These are phyloP conservation scores for Enteromius viviparus DNA, from an alignment of 2,797 vertebrate species.

Conservation along the genomic window DNA sequence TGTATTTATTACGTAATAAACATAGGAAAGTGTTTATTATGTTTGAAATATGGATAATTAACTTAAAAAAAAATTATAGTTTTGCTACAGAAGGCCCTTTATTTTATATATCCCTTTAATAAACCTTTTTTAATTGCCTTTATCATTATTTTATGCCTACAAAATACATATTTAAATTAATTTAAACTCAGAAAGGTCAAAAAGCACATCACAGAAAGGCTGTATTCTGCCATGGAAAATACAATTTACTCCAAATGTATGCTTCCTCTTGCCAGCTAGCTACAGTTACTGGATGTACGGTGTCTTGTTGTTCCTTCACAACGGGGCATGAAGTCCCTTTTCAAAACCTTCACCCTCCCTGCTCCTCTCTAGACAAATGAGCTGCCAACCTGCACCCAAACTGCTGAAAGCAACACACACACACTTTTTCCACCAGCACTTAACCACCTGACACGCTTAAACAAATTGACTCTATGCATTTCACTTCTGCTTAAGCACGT, in stretches of 20 bases:
- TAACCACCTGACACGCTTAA: neutral
- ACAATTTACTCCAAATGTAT: neutral
- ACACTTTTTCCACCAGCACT: neutral
- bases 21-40: too few species aligned
- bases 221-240: neutral
- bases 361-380: neutral
- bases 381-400: neutral
- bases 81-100: too few species aligned
- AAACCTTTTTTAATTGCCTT: neutral
- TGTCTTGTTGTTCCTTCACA: neutral
- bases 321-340: neutral
- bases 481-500: neutral
- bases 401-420: neutral
- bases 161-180: neutral
- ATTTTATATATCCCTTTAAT: neutral
- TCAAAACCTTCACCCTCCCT: slow-evolving; percentile 1
- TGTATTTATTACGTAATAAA: neutral
- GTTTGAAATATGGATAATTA: too few species aligned
- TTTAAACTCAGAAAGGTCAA: neutral
- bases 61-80: too few species aligned
- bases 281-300: neutral
- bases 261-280: neutral
- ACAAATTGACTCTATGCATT: neutral
- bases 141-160: neutral
- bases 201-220: neutral